phyloP scores from a whole-genome alignment of 2,113 vertebrate genomes.

The Genyomyrus donnyi region DNA sequence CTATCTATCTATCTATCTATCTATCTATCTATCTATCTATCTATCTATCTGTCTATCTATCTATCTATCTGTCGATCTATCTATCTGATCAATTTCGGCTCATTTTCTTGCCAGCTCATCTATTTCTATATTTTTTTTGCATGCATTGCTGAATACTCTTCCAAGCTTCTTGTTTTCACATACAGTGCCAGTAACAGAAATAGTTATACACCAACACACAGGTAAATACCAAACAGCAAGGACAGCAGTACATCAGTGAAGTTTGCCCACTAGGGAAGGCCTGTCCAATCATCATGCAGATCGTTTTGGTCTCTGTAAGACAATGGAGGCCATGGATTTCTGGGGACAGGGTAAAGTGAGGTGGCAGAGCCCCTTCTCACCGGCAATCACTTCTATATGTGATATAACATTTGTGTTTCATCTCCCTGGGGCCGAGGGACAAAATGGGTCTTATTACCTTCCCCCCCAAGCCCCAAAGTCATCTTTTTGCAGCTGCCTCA shows the following conservation, averaged over 20 bases:
- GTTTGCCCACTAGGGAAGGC: not conserved
- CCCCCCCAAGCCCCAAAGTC: not conserved
- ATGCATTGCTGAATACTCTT: not conserved
- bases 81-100: not conserved
- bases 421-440: not conserved
- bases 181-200: not conserved
- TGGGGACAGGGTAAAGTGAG: not conserved
- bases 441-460: not conserved
- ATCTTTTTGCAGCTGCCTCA: not conserved
- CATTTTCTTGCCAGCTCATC: not conserved
- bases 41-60: not conserved
- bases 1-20: not conserved
- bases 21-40: not conserved
- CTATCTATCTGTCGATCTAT: not conserved
- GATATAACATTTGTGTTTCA: not conserved
- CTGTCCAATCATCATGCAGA: not conserved
- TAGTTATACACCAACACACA: not conserved
- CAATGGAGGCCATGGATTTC: not conserved
- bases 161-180: not conserved
- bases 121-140: not conserved
- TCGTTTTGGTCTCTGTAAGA: not conserved
- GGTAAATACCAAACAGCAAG: not conserved
- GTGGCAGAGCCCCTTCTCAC: not conserved
- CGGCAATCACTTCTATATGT: not conserved
- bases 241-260: not conserved